These are phyloP conservation scores for Babyrousa celebensis DNA, from an alignment of 2,797 vertebrate genomes.

Conservation along the genomic window DNA sequence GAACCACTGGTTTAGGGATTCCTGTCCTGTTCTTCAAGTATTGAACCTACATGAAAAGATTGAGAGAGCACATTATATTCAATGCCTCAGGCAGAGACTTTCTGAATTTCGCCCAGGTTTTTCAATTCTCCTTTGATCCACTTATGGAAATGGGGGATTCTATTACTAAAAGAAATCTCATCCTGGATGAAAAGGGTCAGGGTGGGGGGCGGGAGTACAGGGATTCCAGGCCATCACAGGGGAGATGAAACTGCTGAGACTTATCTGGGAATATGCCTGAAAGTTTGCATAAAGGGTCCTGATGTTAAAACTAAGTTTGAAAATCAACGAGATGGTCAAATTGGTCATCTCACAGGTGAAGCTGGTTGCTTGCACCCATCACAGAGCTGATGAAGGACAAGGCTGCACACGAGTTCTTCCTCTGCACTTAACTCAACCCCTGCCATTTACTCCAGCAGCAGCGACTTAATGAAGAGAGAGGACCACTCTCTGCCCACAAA, in stretches of 20 bases:
- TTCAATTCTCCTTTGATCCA: background rate
- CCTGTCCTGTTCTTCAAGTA: background rate
- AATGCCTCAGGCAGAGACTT: background rate
- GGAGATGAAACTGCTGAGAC: background rate
- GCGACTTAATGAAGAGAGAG: background rate
- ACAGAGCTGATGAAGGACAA: fast-evolving
- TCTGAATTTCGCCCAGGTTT: slow-evolving; percentile 5
- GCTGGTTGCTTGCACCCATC: background rate
- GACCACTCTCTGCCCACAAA: background rate
- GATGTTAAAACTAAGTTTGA: slow-evolving; percentile 4
- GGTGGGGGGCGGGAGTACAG: too few species aligned
- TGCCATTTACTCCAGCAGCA: background rate
- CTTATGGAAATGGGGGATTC: background rate
- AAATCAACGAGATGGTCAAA: background rate
- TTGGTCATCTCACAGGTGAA: background rate
- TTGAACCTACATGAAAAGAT: background rate
- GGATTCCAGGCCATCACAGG: background rate
- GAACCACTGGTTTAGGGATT: background rate
- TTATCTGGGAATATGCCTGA: background rate
- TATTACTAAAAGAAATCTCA: background rate
- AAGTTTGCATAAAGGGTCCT: background rate
- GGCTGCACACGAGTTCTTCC: fast-evolving
- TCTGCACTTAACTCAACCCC: background rate
- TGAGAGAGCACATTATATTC: background rate
- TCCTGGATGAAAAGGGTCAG: background rate